phyloP scores from a whole-genome alignment of 1,140 invertebrate genomes.

The Neoseiulus cucumeris region DNA sequence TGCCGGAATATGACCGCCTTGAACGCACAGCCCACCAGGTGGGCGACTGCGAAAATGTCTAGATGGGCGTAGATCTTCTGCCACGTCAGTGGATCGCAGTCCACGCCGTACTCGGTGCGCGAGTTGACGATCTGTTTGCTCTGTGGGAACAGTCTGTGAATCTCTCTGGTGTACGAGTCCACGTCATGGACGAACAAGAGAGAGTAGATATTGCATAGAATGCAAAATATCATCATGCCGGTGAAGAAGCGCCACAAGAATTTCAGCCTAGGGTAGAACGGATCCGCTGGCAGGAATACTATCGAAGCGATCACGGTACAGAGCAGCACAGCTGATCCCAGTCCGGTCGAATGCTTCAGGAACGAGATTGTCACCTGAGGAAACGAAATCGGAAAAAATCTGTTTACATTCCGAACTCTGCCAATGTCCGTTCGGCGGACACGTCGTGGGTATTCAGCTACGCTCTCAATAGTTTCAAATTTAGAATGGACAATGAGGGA shows the following conservation, averaged over 20 bases:
- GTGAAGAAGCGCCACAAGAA: not conserved
- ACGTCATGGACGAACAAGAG: constrained; percentile 8
- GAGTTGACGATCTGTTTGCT: constrained; percentile 39
- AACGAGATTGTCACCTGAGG: not conserved
- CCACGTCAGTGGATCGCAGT: constrained; percentile 76
- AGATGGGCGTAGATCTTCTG: constrained; percentile 73
- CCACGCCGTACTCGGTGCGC: constrained; percentile 96
- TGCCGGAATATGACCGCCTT: constrained; percentile 91
- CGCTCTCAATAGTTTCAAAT: too few species aligned
- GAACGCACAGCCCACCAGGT: constrained; percentile 90
- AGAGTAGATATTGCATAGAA: not conserved
- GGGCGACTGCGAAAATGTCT: constrained; percentile 90
- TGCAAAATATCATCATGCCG: not conserved
- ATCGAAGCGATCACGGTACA: not conserved
- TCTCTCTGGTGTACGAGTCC: not conserved
- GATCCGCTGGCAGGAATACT: not conserved
- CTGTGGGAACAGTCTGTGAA: constrained; percentile 1
- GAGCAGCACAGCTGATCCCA: not conserved
- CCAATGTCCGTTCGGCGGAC: too few species aligned
- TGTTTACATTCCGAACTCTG: too few species aligned
- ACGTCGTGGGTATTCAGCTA: too few species aligned
- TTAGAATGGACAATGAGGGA: too few species aligned
- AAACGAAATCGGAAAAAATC: too few species aligned
- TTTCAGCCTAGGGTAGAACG: not conserved
- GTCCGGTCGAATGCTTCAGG: not conserved